Evolutionary conservation across 2,797 vertebrate species (phyloP).

Genomic region (Enteromius paludinosus): DNA sequence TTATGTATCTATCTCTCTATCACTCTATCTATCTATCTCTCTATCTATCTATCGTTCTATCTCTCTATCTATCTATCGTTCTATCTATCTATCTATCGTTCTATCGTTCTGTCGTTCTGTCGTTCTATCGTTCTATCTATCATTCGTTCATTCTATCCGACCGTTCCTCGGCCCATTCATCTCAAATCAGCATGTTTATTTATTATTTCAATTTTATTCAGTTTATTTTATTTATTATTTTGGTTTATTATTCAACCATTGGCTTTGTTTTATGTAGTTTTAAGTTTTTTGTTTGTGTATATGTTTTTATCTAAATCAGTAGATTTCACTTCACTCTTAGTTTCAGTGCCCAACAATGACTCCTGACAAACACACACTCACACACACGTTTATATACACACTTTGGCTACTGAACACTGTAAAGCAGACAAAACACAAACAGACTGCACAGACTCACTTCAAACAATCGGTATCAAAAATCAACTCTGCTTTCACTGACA

Average conservation of each 20-base stretch:
- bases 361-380: too few relatives aligned
- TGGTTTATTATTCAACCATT: not conserved
- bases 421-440: not conserved
- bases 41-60: too few relatives aligned
- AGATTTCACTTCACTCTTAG: not conserved
- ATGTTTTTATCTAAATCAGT: not conserved
- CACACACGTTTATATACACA: not conserved
- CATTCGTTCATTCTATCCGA: not conserved
- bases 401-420: not conserved
- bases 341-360: not conserved
- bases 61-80: too few relatives aligned
- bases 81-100: not conserved
- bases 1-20: too few relatives aligned
- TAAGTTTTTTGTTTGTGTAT: not conserved
- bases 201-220: not conserved
- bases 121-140: not conserved
- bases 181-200: too few relatives aligned
- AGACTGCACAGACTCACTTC: not conserved
- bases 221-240: not conserved
- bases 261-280: too few relatives aligned
- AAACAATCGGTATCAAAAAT: not conserved
- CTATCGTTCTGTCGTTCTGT: not conserved
- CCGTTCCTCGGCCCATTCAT: too few relatives aligned
- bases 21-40: too few relatives aligned
- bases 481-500: slow-evolving; percentile 23